Percentiles rank a stretch among this genome's conserved stretches.
Conservation (phyloP, 2,113 vertebrate genomes). For the Machaerirhynchus nigripectus region DNA sequence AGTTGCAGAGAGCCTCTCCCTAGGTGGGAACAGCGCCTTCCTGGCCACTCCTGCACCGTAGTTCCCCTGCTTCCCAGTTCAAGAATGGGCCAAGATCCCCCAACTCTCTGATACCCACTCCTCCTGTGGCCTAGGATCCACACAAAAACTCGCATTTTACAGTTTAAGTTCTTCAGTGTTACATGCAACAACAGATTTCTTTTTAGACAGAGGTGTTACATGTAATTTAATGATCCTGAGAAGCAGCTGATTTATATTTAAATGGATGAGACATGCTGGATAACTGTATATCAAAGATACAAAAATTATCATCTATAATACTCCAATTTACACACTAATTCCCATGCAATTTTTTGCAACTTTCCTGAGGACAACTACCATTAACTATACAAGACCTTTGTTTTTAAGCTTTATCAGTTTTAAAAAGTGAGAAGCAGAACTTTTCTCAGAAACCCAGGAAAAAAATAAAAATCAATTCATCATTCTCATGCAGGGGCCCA, state of each 20-base stretch:
- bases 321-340: not conserved
- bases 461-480: not conserved
- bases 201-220: not conserved
- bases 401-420: not conserved
- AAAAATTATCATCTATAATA: not conserved
- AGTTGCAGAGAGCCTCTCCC: not conserved
- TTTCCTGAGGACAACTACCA: not conserved
- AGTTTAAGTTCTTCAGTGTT: not conserved
- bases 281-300: not conserved
- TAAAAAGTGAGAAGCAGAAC: not conserved
- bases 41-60: accelerated
- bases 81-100: not conserved
- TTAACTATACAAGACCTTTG: not conserved
- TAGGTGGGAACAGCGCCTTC: not conserved
- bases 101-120: not conserved
- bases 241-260: not conserved
- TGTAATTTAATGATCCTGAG: not conserved
- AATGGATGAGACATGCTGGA: not conserved
- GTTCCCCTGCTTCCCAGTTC: not conserved
- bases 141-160: not conserved
- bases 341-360: not conserved
- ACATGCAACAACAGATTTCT: not conserved
- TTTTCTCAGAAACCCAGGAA: not conserved
- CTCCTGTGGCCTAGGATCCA: not conserved
- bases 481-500: not conserved